These are phyloP conservation scores for Zaprionus lineosus DNA, from an alignment of 2,888 invertebrate species.

Conservation along the genomic window DNA sequence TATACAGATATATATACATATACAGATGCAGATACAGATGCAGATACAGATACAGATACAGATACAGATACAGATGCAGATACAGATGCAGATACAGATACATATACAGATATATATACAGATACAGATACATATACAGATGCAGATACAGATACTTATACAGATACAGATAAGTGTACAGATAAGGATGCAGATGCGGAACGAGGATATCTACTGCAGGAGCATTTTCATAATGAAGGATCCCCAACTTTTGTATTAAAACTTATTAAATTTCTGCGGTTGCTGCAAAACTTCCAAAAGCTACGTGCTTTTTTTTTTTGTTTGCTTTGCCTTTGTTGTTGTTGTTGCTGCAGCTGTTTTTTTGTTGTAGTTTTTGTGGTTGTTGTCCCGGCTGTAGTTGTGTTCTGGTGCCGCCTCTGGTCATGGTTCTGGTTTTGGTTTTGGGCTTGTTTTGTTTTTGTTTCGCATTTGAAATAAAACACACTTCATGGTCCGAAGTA, in stretches of 20 bases:
- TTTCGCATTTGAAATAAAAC: too few species aligned
- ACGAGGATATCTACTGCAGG: conserved; percentile 19
- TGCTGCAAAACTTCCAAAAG: conserved; percentile 33
- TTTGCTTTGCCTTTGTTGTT: conserved; percentile 1
- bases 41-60: too few species aligned
- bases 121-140: background rate
- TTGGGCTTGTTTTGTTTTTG: too few species aligned
- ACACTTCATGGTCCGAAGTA: too few species aligned
- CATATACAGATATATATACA: background rate
- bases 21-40: too few species aligned
- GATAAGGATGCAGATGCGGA: conserved; percentile 17
- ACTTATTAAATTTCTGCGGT: conserved; percentile 68
- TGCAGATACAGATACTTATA: conserved; percentile 13
- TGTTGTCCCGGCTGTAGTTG: background rate
- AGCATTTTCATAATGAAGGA: conserved; percentile 58
- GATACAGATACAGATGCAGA: too few species aligned
- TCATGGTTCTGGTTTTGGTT: too few species aligned
- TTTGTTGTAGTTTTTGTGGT: background rate
- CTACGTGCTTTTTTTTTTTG: conserved; percentile 7
- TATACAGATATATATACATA: too few species aligned
- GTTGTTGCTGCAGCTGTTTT: background rate
- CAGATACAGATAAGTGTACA: background rate
- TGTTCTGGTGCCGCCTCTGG: too few species aligned
- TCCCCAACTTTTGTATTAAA: conserved; percentile 67
- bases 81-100: too few species aligned